Percentiles rank a stretch among this genome's conserved stretches.
These are phyloP conservation scores for Dicentrarchus labrax DNA, from an alignment of 2,113 vertebrate species.

Conservation along the genomic window DNA sequence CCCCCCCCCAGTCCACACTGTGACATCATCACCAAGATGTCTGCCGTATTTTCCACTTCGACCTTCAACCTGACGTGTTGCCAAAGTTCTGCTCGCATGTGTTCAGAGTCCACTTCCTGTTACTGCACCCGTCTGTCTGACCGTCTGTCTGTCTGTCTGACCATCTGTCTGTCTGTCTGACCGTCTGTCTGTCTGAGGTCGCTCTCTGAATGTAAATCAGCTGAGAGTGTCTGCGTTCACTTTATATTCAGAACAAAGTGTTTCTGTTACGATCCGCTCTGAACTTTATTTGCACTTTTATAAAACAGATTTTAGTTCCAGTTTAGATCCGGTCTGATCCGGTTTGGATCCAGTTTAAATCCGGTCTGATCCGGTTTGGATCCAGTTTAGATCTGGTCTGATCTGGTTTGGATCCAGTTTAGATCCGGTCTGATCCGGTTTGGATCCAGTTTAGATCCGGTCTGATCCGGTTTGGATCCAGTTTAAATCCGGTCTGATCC, in stretches of 20 bases:
- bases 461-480: not conserved
- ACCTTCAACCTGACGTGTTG: conserved; percentile 87
- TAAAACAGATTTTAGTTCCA: not conserved
- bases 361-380: not conserved
- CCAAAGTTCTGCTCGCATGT: conserved; percentile 94
- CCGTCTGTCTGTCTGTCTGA: not conserved
- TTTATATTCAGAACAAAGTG: conserved; percentile 38
- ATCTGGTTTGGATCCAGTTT: not conserved
- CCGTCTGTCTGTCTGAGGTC: not conserved
- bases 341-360: not conserved
- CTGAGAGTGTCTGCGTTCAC: conserved; percentile 8
- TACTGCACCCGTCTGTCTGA: conserved; percentile 6
- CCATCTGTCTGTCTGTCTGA: not conserved
- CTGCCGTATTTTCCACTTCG: conserved; percentile 87
- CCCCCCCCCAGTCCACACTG: conserved; percentile 88
- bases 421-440: not conserved
- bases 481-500: not conserved
- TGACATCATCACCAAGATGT: conserved; percentile 92
- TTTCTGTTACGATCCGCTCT: conserved; percentile 14
- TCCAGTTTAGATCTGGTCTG: not conserved
- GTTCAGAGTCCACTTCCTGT: conserved; percentile 61
- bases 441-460: not conserved
- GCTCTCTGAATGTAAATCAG: conserved; percentile 66
- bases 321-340: not conserved
- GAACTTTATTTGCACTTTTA: conserved; percentile 47